Conservation (phyloP, 2,113 vertebrate species). For the Odontophorus gujanensis region DNA sequence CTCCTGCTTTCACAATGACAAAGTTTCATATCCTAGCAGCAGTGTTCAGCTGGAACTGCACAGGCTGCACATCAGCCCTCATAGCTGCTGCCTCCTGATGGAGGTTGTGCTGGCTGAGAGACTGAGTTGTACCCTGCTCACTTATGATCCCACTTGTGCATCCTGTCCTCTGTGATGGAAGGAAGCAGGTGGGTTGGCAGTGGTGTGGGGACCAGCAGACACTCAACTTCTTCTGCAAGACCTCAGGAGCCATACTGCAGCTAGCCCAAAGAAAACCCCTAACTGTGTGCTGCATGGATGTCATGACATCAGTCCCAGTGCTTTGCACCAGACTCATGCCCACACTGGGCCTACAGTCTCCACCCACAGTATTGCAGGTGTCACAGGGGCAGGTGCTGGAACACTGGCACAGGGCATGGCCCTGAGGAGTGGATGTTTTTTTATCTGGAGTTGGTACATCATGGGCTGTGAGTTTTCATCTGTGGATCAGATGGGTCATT, state of each 20-base stretch:
- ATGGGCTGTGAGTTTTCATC: neutral
- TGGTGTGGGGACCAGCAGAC: accelerated
- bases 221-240: neutral
- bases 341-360: accelerated
- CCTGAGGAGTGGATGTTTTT: neutral
- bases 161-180: neutral
- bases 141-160: neutral
- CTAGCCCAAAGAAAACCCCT: neutral
- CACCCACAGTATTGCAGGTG: neutral
- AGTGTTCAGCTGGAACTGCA: neutral
- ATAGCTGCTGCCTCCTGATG: neutral
- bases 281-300: neutral
- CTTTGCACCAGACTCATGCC: neutral
- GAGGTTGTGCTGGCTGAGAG: neutral
- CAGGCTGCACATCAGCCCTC: neutral
- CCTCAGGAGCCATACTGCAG: neutral
- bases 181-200: neutral
- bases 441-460: neutral
- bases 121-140: neutral
- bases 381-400: neutral
- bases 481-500: neutral
- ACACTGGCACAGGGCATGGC: neutral
- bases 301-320: accelerated
- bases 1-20: conserved; percentile 11
- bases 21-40: neutral